Evolutionary conservation across 2,888 invertebrate genomes (phyloP), one percentile per base, ranked within the genome.

Genomic region (Embidobia sp.): DNA sequence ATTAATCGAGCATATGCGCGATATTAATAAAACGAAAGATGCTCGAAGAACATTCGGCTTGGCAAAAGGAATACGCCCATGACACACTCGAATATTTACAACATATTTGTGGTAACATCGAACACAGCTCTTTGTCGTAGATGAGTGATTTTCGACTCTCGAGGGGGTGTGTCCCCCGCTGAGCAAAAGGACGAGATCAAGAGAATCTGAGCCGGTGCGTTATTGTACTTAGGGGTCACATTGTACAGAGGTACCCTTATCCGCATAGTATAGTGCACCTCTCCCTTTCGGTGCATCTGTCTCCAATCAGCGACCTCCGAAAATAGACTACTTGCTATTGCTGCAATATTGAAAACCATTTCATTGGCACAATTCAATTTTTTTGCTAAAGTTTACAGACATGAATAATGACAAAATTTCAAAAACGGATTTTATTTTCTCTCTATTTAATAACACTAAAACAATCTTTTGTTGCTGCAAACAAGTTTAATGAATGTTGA

Each of bases 251-350:
- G 84, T 85, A 85, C 87, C 87, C 87, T 85, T 83, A 84, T 84
- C 79, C 82, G 77, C 81, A 81, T 80, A 84, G 83, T 79, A 82
- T 82, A 82, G 80, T 82, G 83, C 85, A 85, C 86, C 83, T 82
- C 85, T 84, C 86, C 86, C 82, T 80, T 81, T 80, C 83, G 81
- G 85, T 89, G 87, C 89, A 89, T 89, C 89, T 89, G 89, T 89
- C 89, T 88, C 84, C 89, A 89, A 89, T 89, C 89, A 89, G 82
- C 87, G 84, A 79, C 82, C 85, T 80, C 85, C 84, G 85, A 87
- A 88, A 87, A 87, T 88, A 85, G 61, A 63, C 66, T 75, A 67
- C 55, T 61, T 51, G 59, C 57, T 19, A 19, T 33, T 26, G 42
- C 42, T 35, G 13, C 6, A 59, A 57, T 35, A 59, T n/a, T 27